These are phyloP conservation scores for Ptiloglossa arizonensis DNA, from an alignment of 1,140 invertebrate species.

Conservation along the genomic window DNA sequence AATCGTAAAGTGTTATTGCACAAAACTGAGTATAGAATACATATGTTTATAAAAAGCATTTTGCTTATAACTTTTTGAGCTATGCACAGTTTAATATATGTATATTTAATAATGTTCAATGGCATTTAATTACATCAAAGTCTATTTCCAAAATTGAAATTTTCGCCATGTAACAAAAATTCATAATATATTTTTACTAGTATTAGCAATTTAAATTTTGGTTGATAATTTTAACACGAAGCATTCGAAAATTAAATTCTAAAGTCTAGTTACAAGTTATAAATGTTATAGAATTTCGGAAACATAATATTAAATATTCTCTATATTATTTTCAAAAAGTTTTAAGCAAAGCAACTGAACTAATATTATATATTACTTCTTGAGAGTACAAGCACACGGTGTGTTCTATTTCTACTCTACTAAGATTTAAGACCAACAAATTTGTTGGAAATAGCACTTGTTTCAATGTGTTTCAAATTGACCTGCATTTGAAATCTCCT, in stretches of 20 bases:
- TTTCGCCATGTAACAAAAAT: conserved; percentile 31
- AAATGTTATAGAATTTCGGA: conserved; percentile 16
- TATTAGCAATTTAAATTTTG: conserved; percentile 30
- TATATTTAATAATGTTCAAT: conserved; percentile 21
- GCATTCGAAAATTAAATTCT: conserved; percentile 31
- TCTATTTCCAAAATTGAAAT: conserved; percentile 32
- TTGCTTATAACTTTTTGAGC: conserved; percentile 51
- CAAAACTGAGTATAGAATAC: conserved; percentile 49
- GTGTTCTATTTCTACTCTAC: conserved; percentile 52
- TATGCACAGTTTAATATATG: conserved; percentile 10
- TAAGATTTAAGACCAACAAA: conserved; percentile 9
- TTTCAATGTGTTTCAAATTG: conserved; percentile 11
- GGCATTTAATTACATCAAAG: conserved; percentile 53
- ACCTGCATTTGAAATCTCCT: conserved; percentile 11
- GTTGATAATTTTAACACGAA: conserved; percentile 32
- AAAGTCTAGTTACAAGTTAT: conserved; percentile 28
- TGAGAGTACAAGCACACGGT: conserved; percentile 47
- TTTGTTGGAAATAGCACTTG: background rate
- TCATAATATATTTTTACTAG: conserved; percentile 45
- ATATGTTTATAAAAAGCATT: conserved; percentile 26
- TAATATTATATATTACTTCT: conserved; percentile 37
- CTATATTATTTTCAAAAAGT: conserved; percentile 42
- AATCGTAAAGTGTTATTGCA: conserved; percentile 54
- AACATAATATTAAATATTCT: conserved; percentile 7
- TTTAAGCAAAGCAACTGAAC: conserved; percentile 31